phyloP scores from a whole-genome alignment of 2,888 invertebrate genomes.

The Orchestes rusci region DNA sequence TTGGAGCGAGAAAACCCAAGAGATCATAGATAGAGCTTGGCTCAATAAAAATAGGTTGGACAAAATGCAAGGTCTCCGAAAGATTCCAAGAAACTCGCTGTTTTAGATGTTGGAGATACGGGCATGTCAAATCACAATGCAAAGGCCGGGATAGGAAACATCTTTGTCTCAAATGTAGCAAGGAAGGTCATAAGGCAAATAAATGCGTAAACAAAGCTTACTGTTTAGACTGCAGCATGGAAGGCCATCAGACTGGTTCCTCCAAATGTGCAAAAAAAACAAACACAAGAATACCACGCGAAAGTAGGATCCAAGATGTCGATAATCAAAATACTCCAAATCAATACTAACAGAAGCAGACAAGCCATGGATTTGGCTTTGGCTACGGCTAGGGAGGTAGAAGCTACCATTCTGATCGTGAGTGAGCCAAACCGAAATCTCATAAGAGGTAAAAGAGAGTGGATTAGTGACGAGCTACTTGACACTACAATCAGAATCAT shows the following conservation, averaged over 20 bases:
- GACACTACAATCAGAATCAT: not conserved
- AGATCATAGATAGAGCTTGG: not conserved
- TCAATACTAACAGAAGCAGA: not conserved
- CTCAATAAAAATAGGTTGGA: constrained; percentile 15
- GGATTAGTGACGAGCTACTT: not conserved
- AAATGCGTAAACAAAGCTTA: constrained; percentile 18
- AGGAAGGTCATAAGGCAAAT: constrained; percentile 21
- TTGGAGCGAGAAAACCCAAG: no score
- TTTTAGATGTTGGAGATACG: constrained; percentile 22
- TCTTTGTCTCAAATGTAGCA: constrained; percentile 21
- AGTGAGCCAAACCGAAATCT: not conserved
- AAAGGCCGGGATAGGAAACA: constrained; percentile 19
- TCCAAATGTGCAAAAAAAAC: no score
- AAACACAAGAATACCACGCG: no score
- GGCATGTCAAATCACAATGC: constrained; percentile 19
- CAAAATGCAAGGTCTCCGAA: constrained; percentile 17
- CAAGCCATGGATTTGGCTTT: not conserved
- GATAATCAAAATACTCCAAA: not conserved
- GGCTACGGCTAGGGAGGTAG: not conserved
- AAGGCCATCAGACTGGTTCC: constrained; percentile 14
- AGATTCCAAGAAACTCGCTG: constrained; percentile 16
- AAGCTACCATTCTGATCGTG: not conserved
- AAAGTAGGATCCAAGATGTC: not conserved
- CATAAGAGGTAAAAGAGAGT: not conserved
- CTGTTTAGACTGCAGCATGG: constrained; percentile 20